Conservation (phyloP, 2,888 invertebrate genomes). For the Machimus atricapillus region DNA sequence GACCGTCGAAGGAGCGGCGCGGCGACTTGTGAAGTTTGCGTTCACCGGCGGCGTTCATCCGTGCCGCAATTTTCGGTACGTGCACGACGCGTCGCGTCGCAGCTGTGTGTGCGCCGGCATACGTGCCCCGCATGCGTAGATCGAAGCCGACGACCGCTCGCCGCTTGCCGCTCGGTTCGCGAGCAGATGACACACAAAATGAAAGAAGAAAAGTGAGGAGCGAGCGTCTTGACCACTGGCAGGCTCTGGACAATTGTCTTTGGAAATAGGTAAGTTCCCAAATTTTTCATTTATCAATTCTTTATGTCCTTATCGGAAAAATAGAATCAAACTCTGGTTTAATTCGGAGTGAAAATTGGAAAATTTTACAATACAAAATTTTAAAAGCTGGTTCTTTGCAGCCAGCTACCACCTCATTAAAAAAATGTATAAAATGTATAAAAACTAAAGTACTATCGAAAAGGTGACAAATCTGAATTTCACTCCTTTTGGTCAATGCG, state of each 20-base stretch:
- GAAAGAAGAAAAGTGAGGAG: neutral
- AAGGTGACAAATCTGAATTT: no score
- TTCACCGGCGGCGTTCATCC: conserved; percentile 3
- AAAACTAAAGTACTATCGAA: no score
- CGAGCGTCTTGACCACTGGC: neutral
- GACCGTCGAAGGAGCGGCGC: neutral
- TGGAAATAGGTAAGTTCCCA: neutral
- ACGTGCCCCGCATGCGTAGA: conserved; percentile 3
- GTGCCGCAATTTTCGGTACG: neutral
- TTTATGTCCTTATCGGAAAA: neutral
- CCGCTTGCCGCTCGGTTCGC: neutral
- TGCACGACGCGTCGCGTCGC: neutral
- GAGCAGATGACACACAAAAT: neutral
- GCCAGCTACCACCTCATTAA: no score
- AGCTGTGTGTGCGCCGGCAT: neutral
- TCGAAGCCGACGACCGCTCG: neutral
- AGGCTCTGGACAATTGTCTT: neutral
- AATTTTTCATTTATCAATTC: neutral
- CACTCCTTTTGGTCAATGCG: no score
- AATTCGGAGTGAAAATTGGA: no score
- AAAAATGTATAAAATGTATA: no score
- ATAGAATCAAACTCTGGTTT: neutral
- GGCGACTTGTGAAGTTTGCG: neutral
- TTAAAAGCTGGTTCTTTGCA: no score
- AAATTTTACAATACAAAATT: no score